Evolutionary conservation across 2,797 vertebrate genomes (phyloP).

Genomic region (Pyrocephalus nanus): DNA sequence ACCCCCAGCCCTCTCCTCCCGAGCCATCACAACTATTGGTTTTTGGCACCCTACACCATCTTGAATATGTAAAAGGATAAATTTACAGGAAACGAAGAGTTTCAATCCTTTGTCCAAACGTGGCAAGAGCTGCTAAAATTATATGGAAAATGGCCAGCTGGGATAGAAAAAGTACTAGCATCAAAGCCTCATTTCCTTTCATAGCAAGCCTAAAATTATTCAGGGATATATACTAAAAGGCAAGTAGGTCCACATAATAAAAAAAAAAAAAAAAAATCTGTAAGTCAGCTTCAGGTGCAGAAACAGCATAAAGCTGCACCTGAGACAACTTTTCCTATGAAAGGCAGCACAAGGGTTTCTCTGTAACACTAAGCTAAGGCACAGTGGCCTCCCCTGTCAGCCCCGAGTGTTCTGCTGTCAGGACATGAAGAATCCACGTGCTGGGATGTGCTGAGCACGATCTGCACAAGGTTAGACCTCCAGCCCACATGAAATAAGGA

Average conservation of each 20-base stretch:
- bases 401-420: not conserved
- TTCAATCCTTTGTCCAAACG: not conserved
- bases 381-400: not conserved
- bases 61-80: not conserved
- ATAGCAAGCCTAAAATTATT: not conserved
- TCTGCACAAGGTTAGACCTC: not conserved
- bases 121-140: slow-evolving; percentile 18
- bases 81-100: not conserved
- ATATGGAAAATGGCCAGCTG: not conserved
- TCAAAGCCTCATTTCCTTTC: not conserved
- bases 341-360: not conserved
- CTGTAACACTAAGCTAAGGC: not conserved
- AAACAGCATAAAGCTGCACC: not conserved
- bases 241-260: not conserved
- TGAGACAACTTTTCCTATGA: not conserved
- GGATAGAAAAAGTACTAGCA: not conserved
- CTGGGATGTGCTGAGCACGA: not conserved
- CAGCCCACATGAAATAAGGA: not conserved
- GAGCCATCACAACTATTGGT: not conserved
- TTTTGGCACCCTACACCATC: not conserved
- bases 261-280: not conserved
- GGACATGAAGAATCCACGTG: accelerated
- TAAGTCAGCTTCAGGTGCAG: not conserved
- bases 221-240: not conserved
- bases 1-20: not conserved